Conservation (phyloP, 1,140 invertebrate genomes). For the Parasteatoda tepidariorum region DNA sequence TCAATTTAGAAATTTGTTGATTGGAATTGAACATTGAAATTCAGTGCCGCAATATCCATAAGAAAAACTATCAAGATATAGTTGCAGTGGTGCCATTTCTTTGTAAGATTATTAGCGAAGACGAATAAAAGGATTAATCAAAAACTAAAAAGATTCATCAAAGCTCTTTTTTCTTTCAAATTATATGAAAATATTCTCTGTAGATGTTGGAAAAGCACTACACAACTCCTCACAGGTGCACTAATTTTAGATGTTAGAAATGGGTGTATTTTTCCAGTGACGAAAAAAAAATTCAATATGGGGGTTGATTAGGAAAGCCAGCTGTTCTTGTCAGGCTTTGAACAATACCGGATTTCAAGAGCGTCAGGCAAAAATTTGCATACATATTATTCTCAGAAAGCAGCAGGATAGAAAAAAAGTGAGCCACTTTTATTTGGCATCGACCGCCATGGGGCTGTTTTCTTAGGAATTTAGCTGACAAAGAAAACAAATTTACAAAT, state of each 20-base stretch:
- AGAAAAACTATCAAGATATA: too few species aligned
- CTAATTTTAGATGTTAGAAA: slow-evolving; percentile 20
- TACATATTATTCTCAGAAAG: slow-evolving; percentile 44
- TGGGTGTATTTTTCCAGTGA: background rate
- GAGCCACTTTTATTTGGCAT: slow-evolving; percentile 11
- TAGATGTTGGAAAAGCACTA: background rate
- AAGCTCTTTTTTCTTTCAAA: background rate
- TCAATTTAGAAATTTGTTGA: too few species aligned
- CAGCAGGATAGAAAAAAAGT: slow-evolving; percentile 6
- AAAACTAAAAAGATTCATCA: too few species aligned
- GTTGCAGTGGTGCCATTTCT: too few species aligned
- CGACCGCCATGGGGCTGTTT: background rate
- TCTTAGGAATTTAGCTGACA: slow-evolving; percentile 20
- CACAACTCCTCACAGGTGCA: slow-evolving; percentile 22
- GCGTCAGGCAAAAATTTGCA: slow-evolving; percentile 51
- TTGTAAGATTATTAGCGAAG: too few species aligned
- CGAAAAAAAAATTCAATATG: slow-evolving; percentile 3
- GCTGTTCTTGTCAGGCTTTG: slow-evolving; percentile 32
- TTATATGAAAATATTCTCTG: background rate
- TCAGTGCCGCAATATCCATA: too few species aligned
- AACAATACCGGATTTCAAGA: slow-evolving; percentile 48
- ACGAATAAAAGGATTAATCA: too few species aligned
- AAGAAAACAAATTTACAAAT: slow-evolving; percentile 15
- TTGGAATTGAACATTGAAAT: too few species aligned
- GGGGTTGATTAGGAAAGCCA: slow-evolving; percentile 34